A percentile compares a stretch with the other conserved stretches of the same genome.
Evolutionary conservation across 2,797 vertebrate species (phyloP).

Genomic region (Anguilla pacifica): DNA sequence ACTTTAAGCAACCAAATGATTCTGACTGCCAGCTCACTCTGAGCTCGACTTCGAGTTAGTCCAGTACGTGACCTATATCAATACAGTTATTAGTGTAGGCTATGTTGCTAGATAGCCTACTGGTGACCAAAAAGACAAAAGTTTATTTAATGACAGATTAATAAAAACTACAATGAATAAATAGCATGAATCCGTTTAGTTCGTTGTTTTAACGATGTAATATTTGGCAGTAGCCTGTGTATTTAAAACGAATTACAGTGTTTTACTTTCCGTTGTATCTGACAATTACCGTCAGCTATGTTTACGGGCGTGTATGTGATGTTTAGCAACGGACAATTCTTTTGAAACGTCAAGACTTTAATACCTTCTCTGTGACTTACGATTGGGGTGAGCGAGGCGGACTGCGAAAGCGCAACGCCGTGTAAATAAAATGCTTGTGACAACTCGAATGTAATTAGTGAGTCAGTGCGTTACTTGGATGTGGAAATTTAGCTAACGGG

Average conservation of each 20-base stretch:
- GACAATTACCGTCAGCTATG: not conserved
- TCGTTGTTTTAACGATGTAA: not conserved
- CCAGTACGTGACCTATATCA: not conserved
- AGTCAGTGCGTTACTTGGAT: slow-evolving; percentile 12
- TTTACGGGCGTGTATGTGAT: not conserved
- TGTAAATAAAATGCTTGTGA: slow-evolving; percentile 16
- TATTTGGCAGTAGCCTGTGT: not conserved
- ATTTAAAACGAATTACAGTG: not conserved
- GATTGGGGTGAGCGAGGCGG: not conserved
- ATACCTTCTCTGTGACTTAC: not conserved
- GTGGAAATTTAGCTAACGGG: slow-evolving; percentile 18
- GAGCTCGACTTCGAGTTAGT: not conserved
- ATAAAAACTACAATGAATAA: not conserved
- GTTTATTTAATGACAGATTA: not conserved
- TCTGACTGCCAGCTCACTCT: not conserved
- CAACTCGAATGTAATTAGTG: slow-evolving; percentile 26
- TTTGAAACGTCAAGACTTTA: not conserved
- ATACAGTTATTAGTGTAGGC: not conserved
- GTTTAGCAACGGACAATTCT: not conserved
- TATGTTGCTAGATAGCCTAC: not conserved
- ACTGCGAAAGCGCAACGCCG: not conserved
- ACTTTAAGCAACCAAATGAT: not conserved
- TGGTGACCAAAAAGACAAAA: not conserved
- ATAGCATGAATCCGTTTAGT: not conserved
- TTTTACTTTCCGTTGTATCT: not conserved